Percentiles rank a stretch among this genome's conserved stretches.
Evolutionary conservation across 2,797 vertebrate species (phyloP).

Genomic region (Mallotus villosus): DNA sequence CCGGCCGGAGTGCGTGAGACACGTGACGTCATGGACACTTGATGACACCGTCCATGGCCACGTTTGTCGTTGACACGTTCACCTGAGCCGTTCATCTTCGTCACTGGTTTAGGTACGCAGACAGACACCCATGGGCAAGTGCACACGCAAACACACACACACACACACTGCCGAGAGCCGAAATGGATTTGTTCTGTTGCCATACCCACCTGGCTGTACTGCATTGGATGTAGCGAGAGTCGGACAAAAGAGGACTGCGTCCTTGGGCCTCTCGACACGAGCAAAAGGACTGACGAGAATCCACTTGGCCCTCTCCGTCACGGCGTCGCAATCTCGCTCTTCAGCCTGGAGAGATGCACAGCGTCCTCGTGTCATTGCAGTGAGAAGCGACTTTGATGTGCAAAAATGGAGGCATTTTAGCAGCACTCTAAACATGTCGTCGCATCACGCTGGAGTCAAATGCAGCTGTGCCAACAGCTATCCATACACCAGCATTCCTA

Average conservation of each 20-base stretch:
- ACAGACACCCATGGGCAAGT: neutral
- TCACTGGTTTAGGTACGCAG: neutral
- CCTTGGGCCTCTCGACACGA: neutral
- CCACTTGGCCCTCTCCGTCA: neutral
- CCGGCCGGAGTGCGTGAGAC: slow-evolving; percentile 25
- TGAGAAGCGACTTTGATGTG: neutral
- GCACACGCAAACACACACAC: neutral
- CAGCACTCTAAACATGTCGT: neutral
- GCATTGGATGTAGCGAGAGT: neutral
- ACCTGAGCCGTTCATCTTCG: too few species aligned
- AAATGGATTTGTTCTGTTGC: neutral
- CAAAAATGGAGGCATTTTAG: neutral
- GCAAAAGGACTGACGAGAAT: neutral
- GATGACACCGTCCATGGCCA: too few species aligned
- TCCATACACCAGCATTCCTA: neutral
- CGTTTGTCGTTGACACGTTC: too few species aligned
- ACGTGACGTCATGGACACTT: too few species aligned
- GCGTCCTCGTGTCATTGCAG: neutral
- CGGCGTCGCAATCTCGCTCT: neutral
- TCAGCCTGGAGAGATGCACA: neutral
- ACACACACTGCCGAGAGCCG: neutral
- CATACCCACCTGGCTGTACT: neutral
- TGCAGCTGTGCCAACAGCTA: neutral
- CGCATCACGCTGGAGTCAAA: neutral
- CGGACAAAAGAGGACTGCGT: neutral